Conservation (phyloP, 2,113 vertebrate genomes). For the Danionella cerebrum region DNA sequence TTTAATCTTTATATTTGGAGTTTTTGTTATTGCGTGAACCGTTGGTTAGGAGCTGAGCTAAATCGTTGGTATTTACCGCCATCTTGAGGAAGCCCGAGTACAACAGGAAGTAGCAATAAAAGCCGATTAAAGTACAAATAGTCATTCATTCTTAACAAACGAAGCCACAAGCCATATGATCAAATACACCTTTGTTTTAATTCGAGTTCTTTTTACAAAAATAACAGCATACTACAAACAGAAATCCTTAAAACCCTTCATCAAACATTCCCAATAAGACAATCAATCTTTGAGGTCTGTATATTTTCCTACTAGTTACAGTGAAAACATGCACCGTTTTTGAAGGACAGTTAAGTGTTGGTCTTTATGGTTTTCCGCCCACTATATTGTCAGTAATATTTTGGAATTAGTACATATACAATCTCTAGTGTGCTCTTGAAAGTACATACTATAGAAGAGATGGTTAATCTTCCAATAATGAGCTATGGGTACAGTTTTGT, state of each 20-base stretch:
- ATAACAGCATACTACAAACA: background rate
- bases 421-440: background rate
- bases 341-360: no score
- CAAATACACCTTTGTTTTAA: background rate
- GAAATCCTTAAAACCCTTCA: no score
- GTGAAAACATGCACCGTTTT: no score
- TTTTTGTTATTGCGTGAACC: background rate
- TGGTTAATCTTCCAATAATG: no score
- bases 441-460: background rate
- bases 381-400: no score
- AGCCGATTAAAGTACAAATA: no score
- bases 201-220: constrained; percentile 1
- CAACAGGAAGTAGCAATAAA: no score
- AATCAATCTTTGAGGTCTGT: no score
- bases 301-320: background rate
- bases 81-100: background rate
- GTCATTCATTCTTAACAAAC: background rate
- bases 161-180: background rate
- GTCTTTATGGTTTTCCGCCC: no score
- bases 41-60: background rate
- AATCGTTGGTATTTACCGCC: background rate
- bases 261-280: no score
- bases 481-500: no score
- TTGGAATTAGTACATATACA: no score
- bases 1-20: background rate